A percentile compares a stretch with the other conserved stretches of the same genome.
phyloP scores from a whole-genome alignment of 2,113 vertebrate genomes.

The Ranitomeya imitator region DNA sequence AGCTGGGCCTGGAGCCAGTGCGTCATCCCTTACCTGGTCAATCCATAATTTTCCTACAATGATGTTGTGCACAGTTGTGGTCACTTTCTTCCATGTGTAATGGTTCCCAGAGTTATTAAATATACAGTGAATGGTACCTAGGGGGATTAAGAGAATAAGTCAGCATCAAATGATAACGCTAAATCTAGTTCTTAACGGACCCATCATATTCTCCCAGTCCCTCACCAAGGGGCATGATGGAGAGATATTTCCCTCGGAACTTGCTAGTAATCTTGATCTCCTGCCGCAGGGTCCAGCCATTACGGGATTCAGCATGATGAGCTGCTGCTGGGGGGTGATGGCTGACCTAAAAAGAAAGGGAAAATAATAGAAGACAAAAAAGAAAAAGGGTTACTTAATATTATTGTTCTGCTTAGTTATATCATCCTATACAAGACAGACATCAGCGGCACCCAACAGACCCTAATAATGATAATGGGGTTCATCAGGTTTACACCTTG shows the following conservation, averaged over 20 bases:
- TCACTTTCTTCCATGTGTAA: slow-evolving; percentile 98
- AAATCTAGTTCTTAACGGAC: neutral
- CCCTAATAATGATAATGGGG: no score
- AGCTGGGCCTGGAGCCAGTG: neutral
- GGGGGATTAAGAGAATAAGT: neutral
- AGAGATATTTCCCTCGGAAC: slow-evolving; percentile 98
- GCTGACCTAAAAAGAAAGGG: slow-evolving; percentile 79
- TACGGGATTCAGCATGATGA: slow-evolving; percentile 87
- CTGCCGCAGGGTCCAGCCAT: slow-evolving; percentile 91
- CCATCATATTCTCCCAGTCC: neutral
- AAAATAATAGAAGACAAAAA: neutral
- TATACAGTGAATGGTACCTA: slow-evolving; percentile 93
- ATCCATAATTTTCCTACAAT: slow-evolving; percentile 98
- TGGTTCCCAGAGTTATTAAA: slow-evolving; percentile 91
- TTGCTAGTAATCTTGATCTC: slow-evolving; percentile 98
- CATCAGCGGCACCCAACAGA: no score
- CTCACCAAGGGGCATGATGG: slow-evolving; percentile 96
- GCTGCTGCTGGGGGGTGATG: slow-evolving; percentile 94
- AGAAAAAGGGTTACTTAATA: no score
- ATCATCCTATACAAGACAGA: no score
- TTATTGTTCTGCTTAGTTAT: no score
- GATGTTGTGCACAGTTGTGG: slow-evolving; percentile 96
- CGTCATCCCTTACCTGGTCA: slow-evolving; percentile 81
- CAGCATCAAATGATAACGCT: neutral
- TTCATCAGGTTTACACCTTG: no score